phyloP scores from a whole-genome alignment of 2,113 vertebrate genomes.

The Eleginops maclovinus region DNA sequence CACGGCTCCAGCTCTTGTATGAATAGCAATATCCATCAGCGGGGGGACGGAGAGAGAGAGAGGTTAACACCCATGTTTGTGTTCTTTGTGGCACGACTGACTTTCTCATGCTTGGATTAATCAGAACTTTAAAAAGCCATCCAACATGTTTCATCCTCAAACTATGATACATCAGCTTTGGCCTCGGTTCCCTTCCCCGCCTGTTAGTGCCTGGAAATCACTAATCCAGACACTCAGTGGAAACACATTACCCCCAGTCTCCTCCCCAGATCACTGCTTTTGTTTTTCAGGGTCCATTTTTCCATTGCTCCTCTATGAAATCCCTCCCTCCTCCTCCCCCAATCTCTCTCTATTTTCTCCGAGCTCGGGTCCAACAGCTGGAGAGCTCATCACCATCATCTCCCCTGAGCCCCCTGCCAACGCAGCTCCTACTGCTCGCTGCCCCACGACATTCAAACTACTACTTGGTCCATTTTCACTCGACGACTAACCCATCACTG shows the following conservation, averaged over 20 bases:
- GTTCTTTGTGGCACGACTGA: constrained; percentile 27
- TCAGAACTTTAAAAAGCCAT: constrained; percentile 14
- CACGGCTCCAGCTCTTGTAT: constrained; percentile 3
- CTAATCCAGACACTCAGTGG: constrained; percentile 57
- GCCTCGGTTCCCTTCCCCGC: constrained; percentile 27
- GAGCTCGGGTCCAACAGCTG: constrained; percentile 71
- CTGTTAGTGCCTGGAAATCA: constrained; percentile 27
- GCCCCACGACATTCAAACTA: constrained; percentile 41
- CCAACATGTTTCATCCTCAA: constrained; percentile 19
- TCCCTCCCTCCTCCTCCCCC: constrained; percentile 40
- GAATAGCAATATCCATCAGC: constrained; percentile 46
- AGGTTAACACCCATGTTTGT: constrained; percentile 44
- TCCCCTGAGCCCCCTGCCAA: constrained; percentile 40
- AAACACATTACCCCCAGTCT: constrained; percentile 61
- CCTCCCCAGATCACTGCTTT: constrained; percentile 50
- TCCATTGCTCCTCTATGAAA: constrained; percentile 61
- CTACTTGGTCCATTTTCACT: constrained; percentile 48
- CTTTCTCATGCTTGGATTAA: constrained; percentile 35
- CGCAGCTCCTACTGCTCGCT: constrained; percentile 23
- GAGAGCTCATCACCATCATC: constrained; percentile 71
- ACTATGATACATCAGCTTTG: constrained; percentile 40
- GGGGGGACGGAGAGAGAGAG: constrained; percentile 11
- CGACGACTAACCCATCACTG: constrained; percentile 19
- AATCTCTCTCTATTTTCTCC: neutral
- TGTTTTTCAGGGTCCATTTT: constrained; percentile 61